These are phyloP conservation scores for Prietella phreatophila DNA, from an alignment of 2,113 vertebrate species.

Conservation along the genomic window DNA sequence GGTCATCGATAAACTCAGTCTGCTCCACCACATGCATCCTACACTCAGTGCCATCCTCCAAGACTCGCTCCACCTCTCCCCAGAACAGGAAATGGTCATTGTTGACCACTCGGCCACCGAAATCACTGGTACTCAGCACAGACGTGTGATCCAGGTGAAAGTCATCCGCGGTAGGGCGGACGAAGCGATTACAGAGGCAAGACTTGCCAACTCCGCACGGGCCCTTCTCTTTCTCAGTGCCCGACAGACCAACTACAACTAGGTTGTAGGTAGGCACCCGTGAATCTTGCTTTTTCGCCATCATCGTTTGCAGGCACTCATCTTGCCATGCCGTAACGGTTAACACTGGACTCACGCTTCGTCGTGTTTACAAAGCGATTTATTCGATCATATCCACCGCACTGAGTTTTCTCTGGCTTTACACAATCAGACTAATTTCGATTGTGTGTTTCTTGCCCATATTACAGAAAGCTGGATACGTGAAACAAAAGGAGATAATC, in stretches of 20 bases:
- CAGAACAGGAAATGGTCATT: constrained; percentile 99
- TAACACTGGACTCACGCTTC: constrained; percentile 58
- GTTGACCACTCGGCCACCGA: constrained; percentile 94
- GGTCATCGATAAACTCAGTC: constrained; percentile 98
- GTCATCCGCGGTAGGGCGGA: constrained; percentile 88
- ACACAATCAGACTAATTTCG: constrained; percentile 20
- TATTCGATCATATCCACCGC: constrained; percentile 55
- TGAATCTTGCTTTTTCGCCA: constrained; percentile 97
- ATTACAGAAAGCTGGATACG: background rate
- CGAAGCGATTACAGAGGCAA: constrained; percentile 93
- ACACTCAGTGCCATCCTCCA: constrained; percentile 92
- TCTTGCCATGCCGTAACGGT: constrained; percentile 80
- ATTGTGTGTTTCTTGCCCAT: constrained; percentile 48
- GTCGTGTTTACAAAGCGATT: constrained; percentile 62
- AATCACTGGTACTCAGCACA: constrained; percentile 97
- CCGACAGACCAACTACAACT: constrained; percentile 94
- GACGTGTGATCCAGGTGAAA: constrained; percentile 97
- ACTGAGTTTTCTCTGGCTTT: constrained; percentile 51
- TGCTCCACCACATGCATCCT: constrained; percentile 92
- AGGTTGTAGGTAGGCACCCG: constrained; percentile 91
- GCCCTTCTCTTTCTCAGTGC: constrained; percentile 97
- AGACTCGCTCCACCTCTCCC: constrained; percentile 85
- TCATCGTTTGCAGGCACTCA: constrained; percentile 82
- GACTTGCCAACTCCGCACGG: constrained; percentile 95
- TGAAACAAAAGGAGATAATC: background rate